These are phyloP conservation scores for Terrapene triunguis DNA, from an alignment of 2,113 vertebrate species.

Conservation along the genomic window DNA sequence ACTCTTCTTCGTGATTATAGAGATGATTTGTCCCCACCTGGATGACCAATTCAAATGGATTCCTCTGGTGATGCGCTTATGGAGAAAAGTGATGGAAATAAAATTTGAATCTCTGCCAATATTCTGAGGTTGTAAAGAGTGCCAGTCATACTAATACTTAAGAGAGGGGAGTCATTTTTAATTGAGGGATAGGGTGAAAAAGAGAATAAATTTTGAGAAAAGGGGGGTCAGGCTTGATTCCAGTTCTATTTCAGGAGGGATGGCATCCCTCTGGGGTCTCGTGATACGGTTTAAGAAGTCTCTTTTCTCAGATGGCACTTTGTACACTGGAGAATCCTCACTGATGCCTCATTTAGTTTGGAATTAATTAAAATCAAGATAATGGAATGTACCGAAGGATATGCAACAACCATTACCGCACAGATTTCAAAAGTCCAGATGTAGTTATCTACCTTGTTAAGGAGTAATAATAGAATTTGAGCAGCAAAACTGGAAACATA, in stretches of 20 bases:
- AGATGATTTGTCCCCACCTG: not conserved
- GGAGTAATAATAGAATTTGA: constrained; percentile 40
- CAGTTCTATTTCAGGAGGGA: not conserved
- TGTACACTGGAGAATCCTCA: not conserved
- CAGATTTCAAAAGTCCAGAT: constrained; percentile 28
- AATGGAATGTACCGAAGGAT: constrained; percentile 59
- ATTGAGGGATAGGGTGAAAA: not conserved
- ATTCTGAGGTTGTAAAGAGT: not conserved
- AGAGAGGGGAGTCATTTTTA: not conserved
- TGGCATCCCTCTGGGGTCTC: not conserved
- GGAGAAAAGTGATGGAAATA: not conserved
- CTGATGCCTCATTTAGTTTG: constrained; percentile 44
- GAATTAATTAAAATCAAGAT: constrained; percentile 54
- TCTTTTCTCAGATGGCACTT: not conserved
- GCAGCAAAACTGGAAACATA: constrained; percentile 28
- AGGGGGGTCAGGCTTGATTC: not conserved
- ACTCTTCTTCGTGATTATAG: not conserved
- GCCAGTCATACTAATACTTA: not conserved
- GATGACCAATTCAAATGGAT: not conserved
- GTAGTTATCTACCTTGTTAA: not conserved
- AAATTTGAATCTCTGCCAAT: not conserved
- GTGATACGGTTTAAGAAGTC: not conserved
- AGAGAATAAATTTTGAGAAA: not conserved
- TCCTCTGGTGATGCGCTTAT: not conserved
- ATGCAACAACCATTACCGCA: constrained; percentile 37